These are phyloP conservation scores for Tenthredo mesomela DNA, from an alignment of 2,888 invertebrate species.

Conservation along the genomic window DNA sequence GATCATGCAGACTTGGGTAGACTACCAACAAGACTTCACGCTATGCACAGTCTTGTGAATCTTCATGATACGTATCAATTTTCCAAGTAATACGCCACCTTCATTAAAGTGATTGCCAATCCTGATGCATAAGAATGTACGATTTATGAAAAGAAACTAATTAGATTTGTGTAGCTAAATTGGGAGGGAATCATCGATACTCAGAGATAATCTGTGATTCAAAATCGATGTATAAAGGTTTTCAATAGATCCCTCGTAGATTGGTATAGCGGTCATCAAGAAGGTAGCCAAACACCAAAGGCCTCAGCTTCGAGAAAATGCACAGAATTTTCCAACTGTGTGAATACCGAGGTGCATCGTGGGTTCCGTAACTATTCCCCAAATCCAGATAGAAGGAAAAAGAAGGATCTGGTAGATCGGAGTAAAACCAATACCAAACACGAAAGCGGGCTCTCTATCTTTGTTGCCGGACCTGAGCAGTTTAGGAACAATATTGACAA, in stretches of 20 bases:
- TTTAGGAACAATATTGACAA: neutral
- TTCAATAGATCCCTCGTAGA: conserved; percentile 7
- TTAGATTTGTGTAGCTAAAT: neutral
- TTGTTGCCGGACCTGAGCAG: conserved; percentile 40
- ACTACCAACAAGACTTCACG: neutral
- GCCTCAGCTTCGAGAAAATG: neutral
- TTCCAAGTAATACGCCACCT: conserved; percentile 34
- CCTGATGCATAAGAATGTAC: neutral
- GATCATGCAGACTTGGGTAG: conserved; percentile 4
- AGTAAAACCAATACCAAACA: conserved; percentile 60
- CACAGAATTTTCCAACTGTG: neutral
- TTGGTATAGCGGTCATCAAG: conserved; percentile 15
- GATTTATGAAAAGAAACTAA: neutral
- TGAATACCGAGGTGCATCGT: neutral
- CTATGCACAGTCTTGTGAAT: conserved; percentile 4
- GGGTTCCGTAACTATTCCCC: neutral
- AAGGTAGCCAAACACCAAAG: neutral
- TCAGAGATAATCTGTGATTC: neutral
- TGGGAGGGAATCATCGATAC: neutral
- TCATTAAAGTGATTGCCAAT: conserved; percentile 9
- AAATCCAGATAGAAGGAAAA: neutral
- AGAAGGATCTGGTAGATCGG: conserved; percentile 20
- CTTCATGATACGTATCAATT: neutral
- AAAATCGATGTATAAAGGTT: neutral
- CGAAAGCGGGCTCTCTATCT: conserved; percentile 59